Base-by-base conservation (phyloP, 2,888 invertebrate species). In the Cerastis leucographa region DNA sequence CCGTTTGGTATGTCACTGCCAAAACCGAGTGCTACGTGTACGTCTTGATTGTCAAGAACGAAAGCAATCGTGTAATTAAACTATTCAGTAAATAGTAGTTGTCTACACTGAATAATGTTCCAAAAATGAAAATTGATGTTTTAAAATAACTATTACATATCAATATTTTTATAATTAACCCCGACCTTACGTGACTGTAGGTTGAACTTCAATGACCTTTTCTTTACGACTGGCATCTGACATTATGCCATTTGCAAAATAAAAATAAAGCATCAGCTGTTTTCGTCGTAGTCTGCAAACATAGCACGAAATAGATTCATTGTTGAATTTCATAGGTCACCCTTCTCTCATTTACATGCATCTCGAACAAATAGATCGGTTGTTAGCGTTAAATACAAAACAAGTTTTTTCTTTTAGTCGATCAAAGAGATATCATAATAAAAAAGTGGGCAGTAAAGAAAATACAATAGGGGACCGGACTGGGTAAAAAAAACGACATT, bases 201-300 rank as follows among this genome's bases (percentile, higher is more conserved):
- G 12, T 62, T 85, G 81, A 80, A 81, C 68, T 74, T 49, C 5
- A 81, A 51, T 81, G 25, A 70, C 66, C 85, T 70, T 51, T 56
- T 49, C 66, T 61, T 44, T 40, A 81, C 46, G 25, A 35, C 67
- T 59, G 62, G 44, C 51, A 64, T n/a, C 67, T 19, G 11, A 40
- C 29, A 70, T 81, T 70, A 59, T 51, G 49, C 42, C 35, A 70
- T 81, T 74, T 74, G 35, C 49, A 74, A 85, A 85, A 74, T 81
- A 74, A 81, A 85, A 81, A 74, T 69, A 81, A 81, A 69, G 84
- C 70, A 56, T 78, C 85, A 68, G 46, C 68, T 80, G 68, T 69
- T 11, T 44, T 65, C 64, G 44, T 44, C 25, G 25, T 70, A 66
- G 66, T 51, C 35, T 56, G 51, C 62, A 79, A 81, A 74, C 46